Base-by-base conservation (phyloP, 2,113 vertebrate genomes). In the Bos javanicus region DNA sequence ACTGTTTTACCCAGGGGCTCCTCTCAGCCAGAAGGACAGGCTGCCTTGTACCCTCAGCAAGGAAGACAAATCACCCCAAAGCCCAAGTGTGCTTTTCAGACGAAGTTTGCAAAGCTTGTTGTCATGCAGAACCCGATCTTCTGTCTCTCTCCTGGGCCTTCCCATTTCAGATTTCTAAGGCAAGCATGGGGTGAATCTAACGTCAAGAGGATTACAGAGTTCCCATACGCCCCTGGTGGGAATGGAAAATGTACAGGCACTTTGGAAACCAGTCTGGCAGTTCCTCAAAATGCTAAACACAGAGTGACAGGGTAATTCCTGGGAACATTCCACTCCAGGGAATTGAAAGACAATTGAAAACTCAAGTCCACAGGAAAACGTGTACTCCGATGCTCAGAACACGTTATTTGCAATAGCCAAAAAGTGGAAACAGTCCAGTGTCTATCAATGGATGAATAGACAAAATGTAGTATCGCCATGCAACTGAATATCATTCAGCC, bases 381-480 rank as follows among this genome's bases (percentile, higher is more conserved):
- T 43, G 39, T 8, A 2, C n/a, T 28, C 5, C 2, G 4, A 60
- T 3, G 26, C 30, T 52, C 62, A 6, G 10, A n/a, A 48, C 7
- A 56, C 19, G 25, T 80, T 23, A 36, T 39, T 90, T 5, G 1
- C 2, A 46, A 26, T 2, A 71, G 54, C 26, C 64, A 36, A 39
- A 48, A 57, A 23, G 36, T 36, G 9, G 46, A 76, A 60, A 74
- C n/a, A n/a, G 19, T 30, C 50, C 57, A 43, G n/a, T 17, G 9
- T 28, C 59, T 8, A 3, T 8, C 43, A 23, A 4, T 0, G 0
- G 43, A 48, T 48, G 54, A 89, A 17, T 12, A 30, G 52, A 57
- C 59, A 56, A 67, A 67, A 86, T 8, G 25, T 16, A 28, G 3
- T 16, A 1, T 14, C 0, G 1, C 2, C 36, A 0, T 17, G 5